Percentiles rank a stretch among this genome's conserved stretches.
These are phyloP conservation scores for Drosophila limbata DNA, from an alignment of 2,888 invertebrate genomes.

Conservation along the genomic window DNA sequence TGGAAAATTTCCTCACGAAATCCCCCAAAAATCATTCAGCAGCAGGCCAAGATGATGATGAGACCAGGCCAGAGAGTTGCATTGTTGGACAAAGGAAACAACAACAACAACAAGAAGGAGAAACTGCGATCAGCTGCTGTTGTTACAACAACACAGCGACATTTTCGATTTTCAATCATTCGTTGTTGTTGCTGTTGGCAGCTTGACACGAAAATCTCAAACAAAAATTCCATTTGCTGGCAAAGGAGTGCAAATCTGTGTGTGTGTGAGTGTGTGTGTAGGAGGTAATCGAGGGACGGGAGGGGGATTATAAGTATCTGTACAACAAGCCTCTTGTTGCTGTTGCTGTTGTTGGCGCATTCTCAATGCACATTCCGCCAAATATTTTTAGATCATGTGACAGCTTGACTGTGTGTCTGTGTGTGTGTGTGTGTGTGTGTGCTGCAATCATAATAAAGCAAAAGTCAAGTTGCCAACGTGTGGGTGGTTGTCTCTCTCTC, in stretches of 20 bases:
- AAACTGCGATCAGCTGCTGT: conserved; percentile 29
- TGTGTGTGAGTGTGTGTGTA: conserved; percentile 7
- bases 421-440: conserved; percentile 19
- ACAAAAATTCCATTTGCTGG: conserved; percentile 25
- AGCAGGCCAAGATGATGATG: conserved; percentile 23
- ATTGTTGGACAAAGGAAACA: conserved; percentile 3
- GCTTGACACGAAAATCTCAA: conserved; percentile 42
- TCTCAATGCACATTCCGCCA: conserved; percentile 57
- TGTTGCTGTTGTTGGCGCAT: conserved; percentile 34
- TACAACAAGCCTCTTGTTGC: conserved; percentile 4
- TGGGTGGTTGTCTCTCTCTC: conserved; percentile 40
- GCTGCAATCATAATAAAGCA: conserved; percentile 55
- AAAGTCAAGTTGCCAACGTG: conserved; percentile 45
- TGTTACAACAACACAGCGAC: conserved; percentile 24
- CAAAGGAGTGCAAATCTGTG: conserved; percentile 5
- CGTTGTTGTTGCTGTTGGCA: conserved; percentile 31
- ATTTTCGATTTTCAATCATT: conserved; percentile 60
- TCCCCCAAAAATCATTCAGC: conserved; percentile 21
- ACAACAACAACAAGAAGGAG: conserved; percentile 26
- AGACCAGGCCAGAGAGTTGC: conserved; percentile 21
- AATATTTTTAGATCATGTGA: conserved; percentile 61
- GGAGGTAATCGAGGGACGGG: neutral
- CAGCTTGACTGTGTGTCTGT: conserved; percentile 45
- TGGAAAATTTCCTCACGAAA: conserved; percentile 73
- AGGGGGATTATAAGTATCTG: conserved; percentile 13